Evolutionary conservation across 2,797 vertebrate genomes (phyloP).

Genomic region (Catharus ustulatus): DNA sequence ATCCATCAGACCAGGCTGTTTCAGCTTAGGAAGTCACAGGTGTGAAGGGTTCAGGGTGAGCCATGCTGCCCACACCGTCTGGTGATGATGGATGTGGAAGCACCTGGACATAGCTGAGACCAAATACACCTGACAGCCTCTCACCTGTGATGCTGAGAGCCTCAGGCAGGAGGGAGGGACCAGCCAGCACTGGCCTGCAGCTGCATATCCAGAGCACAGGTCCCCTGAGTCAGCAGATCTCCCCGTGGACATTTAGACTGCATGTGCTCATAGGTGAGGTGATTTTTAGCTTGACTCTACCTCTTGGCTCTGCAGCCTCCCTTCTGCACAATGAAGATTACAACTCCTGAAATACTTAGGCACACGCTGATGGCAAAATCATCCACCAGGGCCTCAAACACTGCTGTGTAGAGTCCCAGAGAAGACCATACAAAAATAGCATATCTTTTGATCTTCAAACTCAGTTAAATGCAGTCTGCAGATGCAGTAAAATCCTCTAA

Average conservation of each 20-base stretch:
- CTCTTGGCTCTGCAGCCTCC: background rate
- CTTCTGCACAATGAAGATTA: background rate
- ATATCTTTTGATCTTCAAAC: constrained; percentile 39
- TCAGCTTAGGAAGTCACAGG: background rate
- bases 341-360: background rate
- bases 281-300: background rate
- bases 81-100: accelerated
- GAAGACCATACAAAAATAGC: constrained; percentile 33
- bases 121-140: background rate
- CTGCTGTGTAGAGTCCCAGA: background rate
- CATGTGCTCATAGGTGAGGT: background rate
- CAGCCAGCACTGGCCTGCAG: background rate
- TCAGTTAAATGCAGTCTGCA: background rate
- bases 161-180: background rate
- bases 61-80: accelerated
- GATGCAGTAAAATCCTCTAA: background rate
- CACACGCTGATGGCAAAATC: background rate
- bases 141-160: background rate
- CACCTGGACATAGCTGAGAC: background rate
- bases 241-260: accelerated
- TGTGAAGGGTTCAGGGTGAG: background rate
- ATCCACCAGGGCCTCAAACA: background rate
- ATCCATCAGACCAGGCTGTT: background rate
- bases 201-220: background rate
- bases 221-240: background rate